Base-by-base conservation (phyloP, 2,888 invertebrate species). In the Homarus gammarus region DNA sequence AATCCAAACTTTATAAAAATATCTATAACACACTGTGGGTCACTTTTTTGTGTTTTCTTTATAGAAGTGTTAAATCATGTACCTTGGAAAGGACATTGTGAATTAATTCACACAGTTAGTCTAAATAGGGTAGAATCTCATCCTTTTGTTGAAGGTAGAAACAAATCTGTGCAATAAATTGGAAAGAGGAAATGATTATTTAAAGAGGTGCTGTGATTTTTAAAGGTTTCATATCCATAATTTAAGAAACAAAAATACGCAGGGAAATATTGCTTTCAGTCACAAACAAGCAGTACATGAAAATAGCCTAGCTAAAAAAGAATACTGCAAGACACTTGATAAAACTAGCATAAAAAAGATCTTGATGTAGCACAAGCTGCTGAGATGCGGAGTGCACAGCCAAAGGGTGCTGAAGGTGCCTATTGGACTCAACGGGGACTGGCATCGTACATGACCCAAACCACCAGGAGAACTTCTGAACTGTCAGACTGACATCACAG, bases 251-350 rank as follows among this genome's bases (percentile, higher is more conserved):
- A 75, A 44, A 75, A 40, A 15, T 36, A 40, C 73, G 44, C 31
- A 31, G 49, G 75, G 44, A 75, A 44, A 75, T 75, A 40, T 44
- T 75, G 75, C 44, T 73, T 73, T 40, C 75, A 44, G 22, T 75
- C 40, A 75, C 75, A 75, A 44, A 75, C 75, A 44, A 75, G 75
- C 75, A 40, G 49, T 75, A 75, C 75, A 75, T 75, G 36, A 44
- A 75, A 75, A 27, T 44, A 75, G 49, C 75, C 75, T 75, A 75
- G 73, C 73, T 40, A 73, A 73, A 72, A 73, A 73, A 75, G 44
- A 31, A 44, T 27, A 75, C 33, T 36, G 73, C 75, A 44, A 33
- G 75, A 44, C 49, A 31, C n/a, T 75, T 75, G 6, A 75, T 44
- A 75, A 72, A 75, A 75, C 75, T 75, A 75, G 49, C 75, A 75